Conservation (phyloP, 2,888 invertebrate genomes). For the Steinernema hermaphroditum region DNA sequence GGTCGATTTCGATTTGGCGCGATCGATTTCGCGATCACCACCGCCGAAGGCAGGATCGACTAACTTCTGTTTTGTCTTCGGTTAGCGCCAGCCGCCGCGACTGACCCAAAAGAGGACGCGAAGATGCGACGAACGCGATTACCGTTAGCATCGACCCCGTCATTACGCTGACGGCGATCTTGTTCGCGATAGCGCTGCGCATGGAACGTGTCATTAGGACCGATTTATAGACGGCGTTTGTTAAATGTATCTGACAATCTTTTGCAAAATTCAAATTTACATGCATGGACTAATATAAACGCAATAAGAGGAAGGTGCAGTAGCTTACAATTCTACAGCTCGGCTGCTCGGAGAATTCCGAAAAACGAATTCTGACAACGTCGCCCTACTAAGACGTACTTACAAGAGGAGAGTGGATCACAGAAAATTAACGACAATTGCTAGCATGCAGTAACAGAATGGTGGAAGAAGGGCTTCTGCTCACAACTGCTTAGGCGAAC, state of each 20-base stretch:
- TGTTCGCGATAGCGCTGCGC: background rate
- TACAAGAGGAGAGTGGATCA: constrained; percentile 17
- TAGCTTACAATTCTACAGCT: constrained; percentile 17
- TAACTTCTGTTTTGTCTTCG: constrained; percentile 21
- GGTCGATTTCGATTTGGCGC: background rate
- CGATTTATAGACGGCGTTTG: background rate
- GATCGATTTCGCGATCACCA: constrained; percentile 13
- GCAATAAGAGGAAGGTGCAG: constrained; percentile 2
- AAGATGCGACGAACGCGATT: constrained; percentile 15
- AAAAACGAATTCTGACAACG: background rate
- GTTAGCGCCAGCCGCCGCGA: constrained; percentile 2
- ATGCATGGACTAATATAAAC: constrained; percentile 4
- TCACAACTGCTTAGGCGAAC: constrained; percentile 40
- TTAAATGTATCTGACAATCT: background rate
- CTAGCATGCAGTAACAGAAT: constrained; percentile 21
- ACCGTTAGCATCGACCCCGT: constrained; percentile 12
- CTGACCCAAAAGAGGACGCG: constrained; percentile 1
- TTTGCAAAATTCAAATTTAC: constrained; percentile 11
- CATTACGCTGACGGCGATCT: constrained; percentile 4
- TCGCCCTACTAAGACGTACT: background rate
- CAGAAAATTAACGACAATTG: constrained; percentile 15
- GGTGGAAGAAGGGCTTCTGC: background rate
- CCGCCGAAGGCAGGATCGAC: background rate
- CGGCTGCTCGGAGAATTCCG: background rate
- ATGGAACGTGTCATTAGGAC: background rate